Evolutionary conservation across 2,888 invertebrate genomes (phyloP).

Genomic region (Gibbula magus): DNA sequence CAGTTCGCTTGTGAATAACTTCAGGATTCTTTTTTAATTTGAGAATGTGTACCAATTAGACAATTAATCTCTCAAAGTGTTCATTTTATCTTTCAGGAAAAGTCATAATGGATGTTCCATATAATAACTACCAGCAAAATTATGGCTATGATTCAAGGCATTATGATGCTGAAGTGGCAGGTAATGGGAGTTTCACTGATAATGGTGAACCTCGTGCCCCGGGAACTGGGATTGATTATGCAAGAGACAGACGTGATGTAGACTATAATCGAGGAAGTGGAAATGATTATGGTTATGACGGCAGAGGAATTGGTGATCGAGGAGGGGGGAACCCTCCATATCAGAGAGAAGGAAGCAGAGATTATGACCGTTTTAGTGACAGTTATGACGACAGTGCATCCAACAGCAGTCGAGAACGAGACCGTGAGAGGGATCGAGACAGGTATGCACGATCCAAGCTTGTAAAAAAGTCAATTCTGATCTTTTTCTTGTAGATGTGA

Average conservation of each 20-base stretch:
- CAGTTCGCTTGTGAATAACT: too few relatives aligned
- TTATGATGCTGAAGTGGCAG: background rate
- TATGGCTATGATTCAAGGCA: too few relatives aligned
- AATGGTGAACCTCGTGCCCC: background rate
- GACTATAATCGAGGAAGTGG: constrained; percentile 14
- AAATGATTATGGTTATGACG: constrained; percentile 23
- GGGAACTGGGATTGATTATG: background rate
- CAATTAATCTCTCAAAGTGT: too few relatives aligned
- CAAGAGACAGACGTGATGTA: constrained; percentile 1
- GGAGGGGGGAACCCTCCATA: constrained; percentile 18
- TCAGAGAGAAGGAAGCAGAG: constrained; percentile 36
- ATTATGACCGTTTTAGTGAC: constrained; percentile 40
- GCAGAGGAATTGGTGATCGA: background rate
- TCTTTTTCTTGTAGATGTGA: too few relatives aligned
- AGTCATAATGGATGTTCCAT: too few relatives aligned
- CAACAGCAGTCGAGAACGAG: constrained; percentile 40
- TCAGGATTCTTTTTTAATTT: too few relatives aligned
- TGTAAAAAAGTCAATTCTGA: background rate
- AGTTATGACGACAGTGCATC: constrained; percentile 40
- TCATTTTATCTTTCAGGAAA: too few relatives aligned
- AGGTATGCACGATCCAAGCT: background rate
- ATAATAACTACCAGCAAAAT: too few relatives aligned
- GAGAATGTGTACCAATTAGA: too few relatives aligned
- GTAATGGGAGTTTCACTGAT: background rate
- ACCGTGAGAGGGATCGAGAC: constrained; percentile 39